Evolutionary conservation across 2,797 vertebrate genomes (phyloP).

Genomic region (Glyptemys insculpta): DNA sequence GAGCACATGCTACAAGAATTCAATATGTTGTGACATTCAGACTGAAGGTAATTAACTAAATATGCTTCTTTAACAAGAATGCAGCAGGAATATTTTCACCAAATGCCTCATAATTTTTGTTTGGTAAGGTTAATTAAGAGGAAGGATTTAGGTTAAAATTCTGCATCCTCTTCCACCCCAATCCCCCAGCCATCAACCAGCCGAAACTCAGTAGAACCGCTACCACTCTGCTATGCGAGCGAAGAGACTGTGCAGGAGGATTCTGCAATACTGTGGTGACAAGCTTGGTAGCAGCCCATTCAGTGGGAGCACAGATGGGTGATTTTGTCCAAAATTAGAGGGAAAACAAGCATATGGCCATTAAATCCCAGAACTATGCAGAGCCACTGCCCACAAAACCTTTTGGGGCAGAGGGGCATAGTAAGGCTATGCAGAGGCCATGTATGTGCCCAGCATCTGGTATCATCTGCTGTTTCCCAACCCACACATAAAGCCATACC

Average conservation of each 20-base stretch:
- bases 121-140: neutral
- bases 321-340: neutral
- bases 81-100: neutral
- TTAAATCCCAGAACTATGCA: neutral
- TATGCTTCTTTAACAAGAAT: neutral
- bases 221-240: neutral
- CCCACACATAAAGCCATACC: neutral
- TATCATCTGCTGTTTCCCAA: neutral
- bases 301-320: neutral
- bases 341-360: neutral
- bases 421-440: neutral
- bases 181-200: neutral
- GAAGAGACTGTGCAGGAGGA: neutral
- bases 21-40: neutral
- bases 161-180: neutral
- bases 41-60: neutral
- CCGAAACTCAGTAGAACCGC: neutral
- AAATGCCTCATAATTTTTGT: neutral
- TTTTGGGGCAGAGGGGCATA: neutral
- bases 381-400: neutral
- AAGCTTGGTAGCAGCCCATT: neutral
- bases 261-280: neutral
- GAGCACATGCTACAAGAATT: neutral
- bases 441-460: neutral
- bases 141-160: neutral